phyloP scores from a whole-genome alignment of 2,113 vertebrate species.

The Actinemys pallida region DNA sequence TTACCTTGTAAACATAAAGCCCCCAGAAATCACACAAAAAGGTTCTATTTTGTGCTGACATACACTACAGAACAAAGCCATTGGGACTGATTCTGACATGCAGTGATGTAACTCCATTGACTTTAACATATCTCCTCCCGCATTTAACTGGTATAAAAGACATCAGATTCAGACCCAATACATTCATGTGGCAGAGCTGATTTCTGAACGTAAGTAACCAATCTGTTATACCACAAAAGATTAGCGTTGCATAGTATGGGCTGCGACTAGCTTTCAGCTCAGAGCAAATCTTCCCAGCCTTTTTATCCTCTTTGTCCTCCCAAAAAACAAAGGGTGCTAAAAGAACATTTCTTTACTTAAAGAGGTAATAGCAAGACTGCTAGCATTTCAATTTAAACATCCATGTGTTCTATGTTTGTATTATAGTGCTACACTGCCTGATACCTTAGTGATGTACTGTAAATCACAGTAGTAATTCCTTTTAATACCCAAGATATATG shows the following conservation, averaged over 20 bases:
- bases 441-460: not conserved
- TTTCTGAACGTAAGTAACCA: not conserved
- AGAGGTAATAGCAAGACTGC: not conserved
- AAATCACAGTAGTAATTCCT: not conserved
- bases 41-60: not conserved
- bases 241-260: not conserved
- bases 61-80: not conserved
- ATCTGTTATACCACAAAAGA: not conserved
- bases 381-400: not conserved
- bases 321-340: not conserved
- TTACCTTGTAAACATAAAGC: not conserved
- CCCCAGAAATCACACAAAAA: not conserved
- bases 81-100: not conserved
- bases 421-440: not conserved
- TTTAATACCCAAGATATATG: not conserved
- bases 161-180: not conserved
- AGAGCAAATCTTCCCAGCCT: not conserved
- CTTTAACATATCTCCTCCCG: not conserved
- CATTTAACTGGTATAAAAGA: not conserved
- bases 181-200: accelerated
- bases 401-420: not conserved
- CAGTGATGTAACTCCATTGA: not conserved
- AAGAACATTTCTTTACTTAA: not conserved
- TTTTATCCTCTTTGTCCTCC: not conserved
- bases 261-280: not conserved